These are phyloP conservation scores for Sphecodes monilicornis DNA, from an alignment of 2,888 invertebrate species.

Conservation along the genomic window DNA sequence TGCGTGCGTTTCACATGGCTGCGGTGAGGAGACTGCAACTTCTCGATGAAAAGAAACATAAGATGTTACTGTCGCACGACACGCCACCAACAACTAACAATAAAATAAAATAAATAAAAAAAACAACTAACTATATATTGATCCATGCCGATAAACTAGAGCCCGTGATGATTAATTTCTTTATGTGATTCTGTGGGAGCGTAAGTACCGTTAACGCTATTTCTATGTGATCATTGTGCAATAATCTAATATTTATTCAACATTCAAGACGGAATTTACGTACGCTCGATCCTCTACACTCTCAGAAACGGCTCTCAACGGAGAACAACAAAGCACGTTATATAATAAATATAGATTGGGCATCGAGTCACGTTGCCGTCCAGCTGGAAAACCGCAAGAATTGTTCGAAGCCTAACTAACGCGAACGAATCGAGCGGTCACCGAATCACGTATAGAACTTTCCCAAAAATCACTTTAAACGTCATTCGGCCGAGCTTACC, in stretches of 20 bases:
- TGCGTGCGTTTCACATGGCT: too few relatives aligned
- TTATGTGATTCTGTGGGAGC: neutral
- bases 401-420: neutral
- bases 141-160: too few relatives aligned
- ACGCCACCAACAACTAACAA: too few relatives aligned
- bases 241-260: neutral
- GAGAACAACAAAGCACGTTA: neutral
- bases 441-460: neutral
- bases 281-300: neutral
- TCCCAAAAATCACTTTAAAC: slow-evolving; percentile 20
- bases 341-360: neutral
- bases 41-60: too few relatives aligned
- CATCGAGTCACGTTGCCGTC: neutral
- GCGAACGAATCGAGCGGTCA: neutral
- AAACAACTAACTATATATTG: too few relatives aligned
- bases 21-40: too few relatives aligned
- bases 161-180: too few relatives aligned
- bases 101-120: too few relatives aligned
- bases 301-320: neutral
- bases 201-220: neutral
- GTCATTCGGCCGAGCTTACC: neutral
- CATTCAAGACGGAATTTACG: neutral
- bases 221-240: neutral
- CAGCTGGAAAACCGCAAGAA: neutral
- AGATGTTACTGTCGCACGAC: too few relatives aligned